Percentiles rank a stretch among this genome's conserved stretches.
Conservation (phyloP, 2,888 invertebrate genomes). For the Mythimna albipuncta region DNA sequence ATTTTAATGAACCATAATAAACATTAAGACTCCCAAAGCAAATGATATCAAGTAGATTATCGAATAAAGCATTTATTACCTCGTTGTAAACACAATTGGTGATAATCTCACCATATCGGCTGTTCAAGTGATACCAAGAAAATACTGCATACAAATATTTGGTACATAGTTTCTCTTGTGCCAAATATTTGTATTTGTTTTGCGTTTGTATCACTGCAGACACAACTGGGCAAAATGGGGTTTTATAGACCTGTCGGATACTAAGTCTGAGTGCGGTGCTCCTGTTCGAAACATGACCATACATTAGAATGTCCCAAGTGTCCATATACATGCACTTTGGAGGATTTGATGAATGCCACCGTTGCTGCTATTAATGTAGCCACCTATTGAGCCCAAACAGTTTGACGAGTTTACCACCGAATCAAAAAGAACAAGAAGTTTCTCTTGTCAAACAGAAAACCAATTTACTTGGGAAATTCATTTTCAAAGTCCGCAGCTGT, state of each 20-base stretch:
- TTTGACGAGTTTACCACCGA: too few species aligned
- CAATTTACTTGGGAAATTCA: slow-evolving; percentile 9
- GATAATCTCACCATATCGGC: not conserved
- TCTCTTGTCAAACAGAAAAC: slow-evolving; percentile 17
- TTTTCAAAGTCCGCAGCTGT: slow-evolving; percentile 35
- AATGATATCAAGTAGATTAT: slow-evolving; percentile 24
- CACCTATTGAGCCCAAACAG: too few species aligned
- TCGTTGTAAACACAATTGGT: not conserved
- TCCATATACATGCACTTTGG: too few species aligned
- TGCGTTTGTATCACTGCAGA: too few species aligned
- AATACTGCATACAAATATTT: not conserved
- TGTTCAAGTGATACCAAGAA: not conserved
- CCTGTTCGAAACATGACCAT: too few species aligned
- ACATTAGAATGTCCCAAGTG: too few species aligned
- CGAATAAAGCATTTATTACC: slow-evolving; percentile 5
- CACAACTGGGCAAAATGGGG: too few species aligned
- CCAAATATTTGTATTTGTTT: too few species aligned
- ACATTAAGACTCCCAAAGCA: not conserved
- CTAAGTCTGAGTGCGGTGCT: too few species aligned
- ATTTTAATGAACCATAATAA: not conserved
- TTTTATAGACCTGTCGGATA: too few species aligned
- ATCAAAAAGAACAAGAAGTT: not conserved
- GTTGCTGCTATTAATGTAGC: too few species aligned
- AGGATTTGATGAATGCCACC: too few species aligned
- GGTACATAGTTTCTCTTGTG: not conserved